A percentile compares a stretch with the other conserved stretches of the same genome.
Evolutionary conservation across 2,113 vertebrate genomes (phyloP).

Genomic region (Anser cygnoides): DNA sequence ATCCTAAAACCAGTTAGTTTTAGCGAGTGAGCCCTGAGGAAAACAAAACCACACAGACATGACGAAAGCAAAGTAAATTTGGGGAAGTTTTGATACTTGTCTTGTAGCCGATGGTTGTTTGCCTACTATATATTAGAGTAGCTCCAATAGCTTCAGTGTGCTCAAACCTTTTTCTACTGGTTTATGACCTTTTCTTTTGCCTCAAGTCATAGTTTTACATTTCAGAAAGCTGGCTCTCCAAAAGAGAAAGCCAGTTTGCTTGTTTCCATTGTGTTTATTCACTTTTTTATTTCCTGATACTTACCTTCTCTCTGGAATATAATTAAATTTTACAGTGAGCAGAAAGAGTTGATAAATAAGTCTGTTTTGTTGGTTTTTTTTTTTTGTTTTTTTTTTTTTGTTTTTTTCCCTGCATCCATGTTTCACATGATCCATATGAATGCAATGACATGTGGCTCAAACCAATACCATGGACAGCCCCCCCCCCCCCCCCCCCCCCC

Average conservation of each 20-base stretch:
- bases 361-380: no score
- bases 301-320: background rate
- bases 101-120: background rate
- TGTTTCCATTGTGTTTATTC: background rate
- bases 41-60: background rate
- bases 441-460: fast-evolving
- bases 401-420: background rate
- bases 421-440: fast-evolving
- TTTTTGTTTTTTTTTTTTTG: fast-evolving
- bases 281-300: background rate
- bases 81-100: background rate
- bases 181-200: background rate
- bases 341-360: background rate
- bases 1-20: background rate
- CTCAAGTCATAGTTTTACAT: background rate
- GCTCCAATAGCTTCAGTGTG: background rate
- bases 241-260: background rate
- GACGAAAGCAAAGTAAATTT: background rate
- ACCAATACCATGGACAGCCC: background rate
- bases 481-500: fast-evolving
- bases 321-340: background rate
- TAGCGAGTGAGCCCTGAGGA: background rate
- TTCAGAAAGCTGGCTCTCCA: background rate
- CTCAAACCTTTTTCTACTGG: background rate
- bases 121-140: background rate